These are phyloP conservation scores for Oligia strigilis DNA, from an alignment of 2,888 invertebrate species.

Conservation along the genomic window DNA sequence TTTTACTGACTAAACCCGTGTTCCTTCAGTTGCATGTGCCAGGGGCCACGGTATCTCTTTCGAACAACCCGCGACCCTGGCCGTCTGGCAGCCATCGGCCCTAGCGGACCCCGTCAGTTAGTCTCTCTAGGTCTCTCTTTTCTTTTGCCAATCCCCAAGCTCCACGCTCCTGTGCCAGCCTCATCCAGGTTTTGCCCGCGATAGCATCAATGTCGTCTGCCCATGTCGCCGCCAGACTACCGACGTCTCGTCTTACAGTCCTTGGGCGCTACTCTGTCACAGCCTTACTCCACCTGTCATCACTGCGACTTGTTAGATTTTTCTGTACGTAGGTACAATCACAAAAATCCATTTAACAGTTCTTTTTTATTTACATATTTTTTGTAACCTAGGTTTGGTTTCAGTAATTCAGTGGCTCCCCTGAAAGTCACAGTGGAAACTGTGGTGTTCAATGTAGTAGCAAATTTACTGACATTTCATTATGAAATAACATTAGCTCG, in stretches of 20 bases:
- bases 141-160: not conserved
- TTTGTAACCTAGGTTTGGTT: not conserved
- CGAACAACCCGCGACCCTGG: no score
- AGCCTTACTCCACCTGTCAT: not conserved
- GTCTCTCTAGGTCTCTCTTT: not conserved
- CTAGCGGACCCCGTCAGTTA: no score
- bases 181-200: not conserved
- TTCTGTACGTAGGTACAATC: not conserved
- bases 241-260: not conserved
- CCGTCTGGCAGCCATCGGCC: no score
- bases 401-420: not conserved
- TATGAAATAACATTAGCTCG: slow-evolving; percentile 12
- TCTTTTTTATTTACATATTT: not conserved
- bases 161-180: not conserved
- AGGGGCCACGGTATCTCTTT: no score
- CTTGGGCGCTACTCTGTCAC: not conserved
- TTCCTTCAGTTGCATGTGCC: no score
- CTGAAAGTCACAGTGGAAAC: not conserved
- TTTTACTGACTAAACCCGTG: no score
- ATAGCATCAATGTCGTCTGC: not conserved
- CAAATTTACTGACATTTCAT: not conserved
- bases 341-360: no score
- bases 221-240: not conserved
- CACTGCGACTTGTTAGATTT: not conserved
- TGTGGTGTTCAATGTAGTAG: not conserved